Percentiles rank a stretch among this genome's conserved stretches.
phyloP scores from a whole-genome alignment of 2,113 vertebrate genomes.

The Pseudorhombus dupliciocellatus region DNA sequence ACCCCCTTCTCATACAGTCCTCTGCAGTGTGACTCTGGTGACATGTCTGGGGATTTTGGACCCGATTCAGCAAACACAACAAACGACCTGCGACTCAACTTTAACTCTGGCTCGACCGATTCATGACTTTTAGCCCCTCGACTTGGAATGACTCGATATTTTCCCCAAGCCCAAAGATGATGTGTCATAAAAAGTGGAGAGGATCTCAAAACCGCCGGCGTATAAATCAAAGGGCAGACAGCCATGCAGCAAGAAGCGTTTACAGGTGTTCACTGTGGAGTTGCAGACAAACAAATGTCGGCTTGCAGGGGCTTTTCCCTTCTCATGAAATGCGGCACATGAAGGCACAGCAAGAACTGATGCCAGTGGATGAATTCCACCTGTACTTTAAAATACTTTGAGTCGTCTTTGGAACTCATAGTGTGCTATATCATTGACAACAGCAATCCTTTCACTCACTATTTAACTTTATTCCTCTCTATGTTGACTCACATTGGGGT shows the following conservation, averaged over 20 bases:
- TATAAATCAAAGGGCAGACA: background rate
- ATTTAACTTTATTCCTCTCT: background rate
- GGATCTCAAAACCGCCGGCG: background rate
- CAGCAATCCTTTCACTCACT: too few relatives aligned
- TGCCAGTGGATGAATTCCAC: too few relatives aligned
- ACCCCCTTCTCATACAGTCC: background rate
- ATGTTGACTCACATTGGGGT: background rate
- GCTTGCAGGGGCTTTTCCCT: background rate
- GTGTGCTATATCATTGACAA: too few relatives aligned
- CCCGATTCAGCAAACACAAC: background rate
- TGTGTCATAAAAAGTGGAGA: background rate
- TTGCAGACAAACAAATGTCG: background rate
- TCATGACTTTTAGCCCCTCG: background rate
- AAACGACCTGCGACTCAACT: too few relatives aligned
- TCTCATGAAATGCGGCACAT: too few relatives aligned
- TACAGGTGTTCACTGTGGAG: background rate
- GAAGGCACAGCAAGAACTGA: too few relatives aligned
- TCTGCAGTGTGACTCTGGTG: background rate
- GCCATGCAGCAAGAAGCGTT: background rate
- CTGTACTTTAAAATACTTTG: too few relatives aligned
- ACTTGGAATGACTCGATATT: background rate
- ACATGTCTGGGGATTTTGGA: background rate
- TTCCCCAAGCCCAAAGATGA: background rate
- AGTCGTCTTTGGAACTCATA: too few relatives aligned
- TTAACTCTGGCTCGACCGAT: background rate